phyloP scores from a whole-genome alignment of 1,140 invertebrate species.

The Drosophila sucinea region DNA sequence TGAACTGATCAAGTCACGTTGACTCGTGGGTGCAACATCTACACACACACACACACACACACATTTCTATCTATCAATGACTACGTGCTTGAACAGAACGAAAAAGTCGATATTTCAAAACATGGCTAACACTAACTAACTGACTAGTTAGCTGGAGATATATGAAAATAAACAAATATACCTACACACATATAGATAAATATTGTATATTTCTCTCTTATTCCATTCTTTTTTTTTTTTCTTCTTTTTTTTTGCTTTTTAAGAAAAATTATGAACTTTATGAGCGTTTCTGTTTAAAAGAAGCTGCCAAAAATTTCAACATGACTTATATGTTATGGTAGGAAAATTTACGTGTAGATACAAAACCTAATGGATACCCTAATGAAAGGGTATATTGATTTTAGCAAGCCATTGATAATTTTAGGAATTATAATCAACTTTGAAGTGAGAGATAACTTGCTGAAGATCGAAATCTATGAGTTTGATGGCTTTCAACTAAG shows the following conservation, averaged over 20 bases:
- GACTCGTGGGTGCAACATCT: neutral
- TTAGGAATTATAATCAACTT: too few species aligned
- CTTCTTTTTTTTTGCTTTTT: neutral
- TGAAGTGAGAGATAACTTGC: too few species aligned
- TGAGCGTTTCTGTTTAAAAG: constrained; percentile 31
- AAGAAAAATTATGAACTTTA: constrained; percentile 55
- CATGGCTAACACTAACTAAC: constrained; percentile 12
- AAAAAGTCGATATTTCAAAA: constrained; percentile 10
- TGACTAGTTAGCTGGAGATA: constrained; percentile 21
- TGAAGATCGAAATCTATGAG: too few species aligned
- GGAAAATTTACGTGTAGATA: constrained; percentile 53
- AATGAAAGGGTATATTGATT: neutral
- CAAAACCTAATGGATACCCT: constrained; percentile 7
- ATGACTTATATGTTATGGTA: constrained; percentile 43
- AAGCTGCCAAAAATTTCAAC: constrained; percentile 57
- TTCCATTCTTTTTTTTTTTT: neutral
- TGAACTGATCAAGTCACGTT: neutral
- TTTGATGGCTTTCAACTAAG: too few species aligned
- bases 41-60: too few species aligned
- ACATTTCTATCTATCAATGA: constrained; percentile 1
- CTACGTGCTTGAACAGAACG: constrained; percentile 27
- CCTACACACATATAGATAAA: neutral
- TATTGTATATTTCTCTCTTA: neutral
- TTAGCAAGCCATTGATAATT: neutral
- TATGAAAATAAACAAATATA: constrained; percentile 17